phyloP scores from a whole-genome alignment of 2,113 vertebrate species.

The Rynchops niger region DNA sequence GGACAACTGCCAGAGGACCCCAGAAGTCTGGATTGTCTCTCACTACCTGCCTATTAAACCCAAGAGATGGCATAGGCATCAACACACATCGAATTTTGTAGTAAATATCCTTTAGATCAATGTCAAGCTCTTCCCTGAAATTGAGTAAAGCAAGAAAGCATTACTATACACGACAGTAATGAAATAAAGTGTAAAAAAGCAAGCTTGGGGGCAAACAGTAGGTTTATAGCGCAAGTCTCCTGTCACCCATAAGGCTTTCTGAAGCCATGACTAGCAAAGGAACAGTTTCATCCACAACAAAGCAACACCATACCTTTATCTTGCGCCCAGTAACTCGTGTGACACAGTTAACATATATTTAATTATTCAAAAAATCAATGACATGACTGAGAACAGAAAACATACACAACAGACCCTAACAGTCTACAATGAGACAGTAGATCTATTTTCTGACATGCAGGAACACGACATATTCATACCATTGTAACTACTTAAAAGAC shows the following conservation, averaged over 20 bases:
- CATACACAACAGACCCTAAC: background rate
- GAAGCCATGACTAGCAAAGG: background rate
- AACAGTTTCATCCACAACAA: background rate
- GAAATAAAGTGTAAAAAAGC: background rate
- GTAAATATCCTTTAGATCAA: constrained; percentile 98
- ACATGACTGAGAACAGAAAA: background rate
- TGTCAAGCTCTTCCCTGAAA: constrained; percentile 93
- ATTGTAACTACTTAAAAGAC: background rate
- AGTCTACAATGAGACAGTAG: background rate
- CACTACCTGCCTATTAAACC: constrained; percentile 97
- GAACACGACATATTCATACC: background rate
- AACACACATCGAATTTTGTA: constrained; percentile 98
- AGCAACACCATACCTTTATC: background rate
- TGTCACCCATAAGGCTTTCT: background rate
- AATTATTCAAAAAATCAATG: background rate
- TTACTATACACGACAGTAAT: constrained; percentile 19
- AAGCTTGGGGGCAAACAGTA: background rate
- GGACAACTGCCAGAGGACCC: constrained; percentile 94
- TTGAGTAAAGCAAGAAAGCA: constrained; percentile 13
- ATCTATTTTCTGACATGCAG: background rate
- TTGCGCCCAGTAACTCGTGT: background rate
- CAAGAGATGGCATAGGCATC: constrained; percentile 98
- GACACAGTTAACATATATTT: background rate
- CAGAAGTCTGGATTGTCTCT: constrained; percentile 98
- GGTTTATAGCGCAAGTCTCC: background rate